Conservation (phyloP, 2,888 invertebrate genomes). For the Trichogramma dendrolimi region DNA sequence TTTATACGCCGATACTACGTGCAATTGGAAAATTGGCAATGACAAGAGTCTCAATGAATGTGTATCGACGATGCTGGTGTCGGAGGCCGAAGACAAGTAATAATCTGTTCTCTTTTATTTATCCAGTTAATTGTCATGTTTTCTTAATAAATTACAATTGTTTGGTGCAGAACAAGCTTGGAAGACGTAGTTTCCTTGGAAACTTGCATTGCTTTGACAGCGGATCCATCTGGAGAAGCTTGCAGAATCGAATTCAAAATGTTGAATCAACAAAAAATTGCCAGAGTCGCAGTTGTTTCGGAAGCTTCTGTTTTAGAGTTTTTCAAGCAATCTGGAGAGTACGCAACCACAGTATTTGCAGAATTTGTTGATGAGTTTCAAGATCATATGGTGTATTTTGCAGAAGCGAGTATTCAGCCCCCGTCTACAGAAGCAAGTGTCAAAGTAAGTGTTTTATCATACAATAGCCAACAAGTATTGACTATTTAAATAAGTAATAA, state of each 20-base stretch:
- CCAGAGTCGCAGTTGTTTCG: conserved; percentile 47
- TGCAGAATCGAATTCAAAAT: conserved; percentile 45
- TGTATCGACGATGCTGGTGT: conserved; percentile 33
- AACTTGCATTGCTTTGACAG: conserved; percentile 39
- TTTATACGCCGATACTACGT: conserved; percentile 13
- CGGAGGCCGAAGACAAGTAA: conserved; percentile 36
- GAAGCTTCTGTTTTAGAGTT: conserved; percentile 53
- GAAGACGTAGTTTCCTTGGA: conserved; percentile 47
- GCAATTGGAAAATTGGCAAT: conserved; percentile 41
- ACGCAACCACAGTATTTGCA: conserved; percentile 47
- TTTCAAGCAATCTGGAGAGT: conserved; percentile 52
- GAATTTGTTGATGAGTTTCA: conserved; percentile 49
- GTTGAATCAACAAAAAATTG: conserved; percentile 42
- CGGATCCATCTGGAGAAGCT: conserved; percentile 32
- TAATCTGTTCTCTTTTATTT: conserved; percentile 3
- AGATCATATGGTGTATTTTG: conserved; percentile 46
- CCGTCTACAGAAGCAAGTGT: conserved; percentile 44
- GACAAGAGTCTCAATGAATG: conserved; percentile 37
- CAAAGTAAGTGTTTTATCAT: conserved; percentile 37
- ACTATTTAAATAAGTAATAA: conserved; percentile 1
- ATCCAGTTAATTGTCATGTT: not conserved
- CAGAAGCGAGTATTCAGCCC: conserved; percentile 41
- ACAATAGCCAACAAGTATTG: not conserved
- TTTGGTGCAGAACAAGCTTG: conserved; percentile 41
- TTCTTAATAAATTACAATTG: not conserved